Conservation (phyloP, 2,113 vertebrate species). For the Pogona vitticeps region DNA sequence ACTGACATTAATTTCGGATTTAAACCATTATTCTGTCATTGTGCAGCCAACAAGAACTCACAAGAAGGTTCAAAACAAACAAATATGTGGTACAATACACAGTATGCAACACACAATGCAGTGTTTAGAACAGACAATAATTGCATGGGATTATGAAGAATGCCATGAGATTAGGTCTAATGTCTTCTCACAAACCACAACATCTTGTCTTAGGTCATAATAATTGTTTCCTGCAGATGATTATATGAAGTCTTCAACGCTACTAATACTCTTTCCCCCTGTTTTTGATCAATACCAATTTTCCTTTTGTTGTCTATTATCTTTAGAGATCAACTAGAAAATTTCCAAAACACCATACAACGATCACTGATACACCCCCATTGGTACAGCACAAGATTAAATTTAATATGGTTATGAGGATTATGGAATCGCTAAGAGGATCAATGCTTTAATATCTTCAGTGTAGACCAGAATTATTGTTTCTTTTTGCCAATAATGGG, state of each 20-base stretch:
- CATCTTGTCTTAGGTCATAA: not conserved
- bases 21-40: too few relatives aligned
- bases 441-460: conserved; percentile 65
- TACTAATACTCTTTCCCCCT: conserved; percentile 5
- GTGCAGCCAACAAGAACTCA: too few relatives aligned
- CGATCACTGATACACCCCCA: conserved; percentile 25
- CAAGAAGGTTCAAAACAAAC: too few relatives aligned
- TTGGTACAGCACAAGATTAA: conserved; percentile 57
- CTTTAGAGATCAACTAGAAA: conserved; percentile 39
- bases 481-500: conserved; percentile 34
- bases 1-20: too few relatives aligned
- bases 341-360: not conserved
- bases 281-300: conserved; percentile 26
- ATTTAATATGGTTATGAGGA: conserved; percentile 61
- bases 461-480: conserved; percentile 39
- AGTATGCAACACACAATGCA: too few relatives aligned
- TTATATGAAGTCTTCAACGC: not conserved
- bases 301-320: conserved; percentile 28
- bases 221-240: conserved; percentile 1
- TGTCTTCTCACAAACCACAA: not conserved
- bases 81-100: too few relatives aligned
- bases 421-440: conserved; percentile 60
- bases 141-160: not conserved
- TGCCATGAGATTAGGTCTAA: not conserved
- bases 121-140: too few relatives aligned